phyloP scores from a whole-genome alignment of 2,888 invertebrate genomes.

The Hetaerina titia region DNA sequence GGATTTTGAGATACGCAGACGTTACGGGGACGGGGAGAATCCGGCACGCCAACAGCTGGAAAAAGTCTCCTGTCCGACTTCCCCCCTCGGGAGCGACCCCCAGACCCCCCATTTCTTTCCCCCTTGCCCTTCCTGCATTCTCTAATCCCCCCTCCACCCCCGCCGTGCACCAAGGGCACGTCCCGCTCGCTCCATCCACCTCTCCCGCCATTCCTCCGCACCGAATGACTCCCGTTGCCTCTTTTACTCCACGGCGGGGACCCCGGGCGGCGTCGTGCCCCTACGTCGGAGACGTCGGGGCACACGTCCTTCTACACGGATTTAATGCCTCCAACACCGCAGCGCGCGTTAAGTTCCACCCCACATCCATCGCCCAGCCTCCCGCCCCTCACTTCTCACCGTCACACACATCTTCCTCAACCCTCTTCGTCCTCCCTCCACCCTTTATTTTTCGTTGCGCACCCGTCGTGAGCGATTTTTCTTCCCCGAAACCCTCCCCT shows the following conservation, averaged over 20 bases:
- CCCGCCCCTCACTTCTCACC: background rate
- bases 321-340: slow-evolving; percentile 23
- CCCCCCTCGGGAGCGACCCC: background rate
- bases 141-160: background rate
- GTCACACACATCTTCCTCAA: background rate
- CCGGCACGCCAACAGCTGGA: slow-evolving; percentile 38
- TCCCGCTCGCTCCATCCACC: background rate
- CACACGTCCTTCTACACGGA: slow-evolving; percentile 15
- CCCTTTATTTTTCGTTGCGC: background rate
- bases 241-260: background rate
- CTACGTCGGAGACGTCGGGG: background rate
- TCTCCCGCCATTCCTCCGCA: background rate
- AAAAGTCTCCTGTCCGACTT: background rate
- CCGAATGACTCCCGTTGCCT: slow-evolving; percentile 8
- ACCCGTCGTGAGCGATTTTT: slow-evolving; percentile 31
- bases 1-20: background rate
- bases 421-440: background rate
- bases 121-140: background rate
- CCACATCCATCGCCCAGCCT: background rate
- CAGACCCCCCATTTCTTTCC: background rate
- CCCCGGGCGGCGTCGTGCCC: background rate
- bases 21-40: background rate
- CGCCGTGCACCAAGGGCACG: background rate
- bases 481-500: background rate
- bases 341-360: background rate